These are phyloP conservation scores for Perdita meconis DNA, from an alignment of 2,888 invertebrate species.

Conservation along the genomic window DNA sequence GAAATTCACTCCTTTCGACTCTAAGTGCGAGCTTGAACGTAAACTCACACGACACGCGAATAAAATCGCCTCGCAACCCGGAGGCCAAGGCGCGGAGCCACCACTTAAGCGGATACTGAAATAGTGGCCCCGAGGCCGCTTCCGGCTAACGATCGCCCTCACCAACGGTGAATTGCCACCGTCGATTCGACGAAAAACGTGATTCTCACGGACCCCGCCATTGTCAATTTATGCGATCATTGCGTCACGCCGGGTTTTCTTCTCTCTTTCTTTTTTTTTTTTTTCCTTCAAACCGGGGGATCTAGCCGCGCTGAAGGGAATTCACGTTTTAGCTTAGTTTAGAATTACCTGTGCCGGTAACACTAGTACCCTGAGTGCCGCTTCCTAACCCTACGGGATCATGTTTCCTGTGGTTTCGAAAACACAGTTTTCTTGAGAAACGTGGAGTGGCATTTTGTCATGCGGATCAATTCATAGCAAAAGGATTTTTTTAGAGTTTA, in stretches of 20 bases:
- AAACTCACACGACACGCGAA: conserved; percentile 69
- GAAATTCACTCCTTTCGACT: conserved; percentile 64
- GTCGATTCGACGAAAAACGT: conserved; percentile 51
- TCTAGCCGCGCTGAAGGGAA: conserved; percentile 40
- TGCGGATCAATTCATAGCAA: background rate
- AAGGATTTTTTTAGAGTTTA: background rate
- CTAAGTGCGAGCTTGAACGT: conserved; percentile 60
- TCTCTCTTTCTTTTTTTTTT: background rate
- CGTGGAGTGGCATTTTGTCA: background rate
- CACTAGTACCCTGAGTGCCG: conserved; percentile 53
- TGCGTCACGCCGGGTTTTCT: conserved; percentile 1
- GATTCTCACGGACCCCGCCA: conserved; percentile 26
- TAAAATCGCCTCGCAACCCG: conserved; percentile 53
- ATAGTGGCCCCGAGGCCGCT: conserved; percentile 55
- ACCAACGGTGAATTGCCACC: conserved; percentile 51
- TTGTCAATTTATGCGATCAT: conserved; percentile 41
- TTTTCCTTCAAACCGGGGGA: background rate
- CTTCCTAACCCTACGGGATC: conserved; percentile 48
- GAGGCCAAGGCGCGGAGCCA: conserved; percentile 38
- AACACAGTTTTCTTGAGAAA: conserved; percentile 36
- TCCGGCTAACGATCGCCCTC: conserved; percentile 59
- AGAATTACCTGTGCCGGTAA: conserved; percentile 50
- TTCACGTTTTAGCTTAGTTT: conserved; percentile 55
- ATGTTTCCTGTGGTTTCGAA: conserved; percentile 41
- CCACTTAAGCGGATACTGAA: conserved; percentile 64